Evolutionary conservation across 2,113 vertebrate genomes (phyloP), one percentile per base, ranked within the genome.

Genomic region (Penelope pileata): DNA sequence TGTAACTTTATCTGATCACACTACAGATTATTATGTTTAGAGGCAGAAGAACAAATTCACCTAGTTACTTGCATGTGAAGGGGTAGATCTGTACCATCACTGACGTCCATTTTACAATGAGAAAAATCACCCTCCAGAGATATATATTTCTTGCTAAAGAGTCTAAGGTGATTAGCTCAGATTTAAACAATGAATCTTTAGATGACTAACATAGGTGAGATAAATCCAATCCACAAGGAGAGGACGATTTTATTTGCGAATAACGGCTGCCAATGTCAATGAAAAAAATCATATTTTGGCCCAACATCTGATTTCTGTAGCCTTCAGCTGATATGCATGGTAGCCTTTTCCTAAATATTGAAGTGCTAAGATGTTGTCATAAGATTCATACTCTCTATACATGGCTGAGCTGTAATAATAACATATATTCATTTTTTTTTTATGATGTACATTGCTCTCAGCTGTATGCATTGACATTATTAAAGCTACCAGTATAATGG

Each of bases 401-500:
- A 53, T 11, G 18, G 21, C 53, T 91, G 70, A 86, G 30, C 43
- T 82, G 51, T 26, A 48, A 67, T 76, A 36, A 68, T 63, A 66
- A 91, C 45, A 60, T 36, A 69, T 16, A 89, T 68, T 19, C 74
- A 50, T 88, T 76, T 93, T 86, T 94, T 78, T 87, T 77, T 32
- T 29, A 68, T 7, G 43, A 70, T 0, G 0, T 34, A 36, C 75
- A 36, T 32, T 12, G 40, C 51, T 76, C 50, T 78, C 68, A 83
- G 80, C 36, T 75, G 34, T 78, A 42, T 1, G 0, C 47, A 38
- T 9, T 62, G 66, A 83, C 74, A 80, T 79, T 93, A 73, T 68
- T 82, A 78, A 91, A 90, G 73, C 29, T 75, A 10, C 73, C 45
- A 32, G 12, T 63, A 81, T 82, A 94, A 96, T 48, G 63, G 92